Base-by-base conservation (phyloP, 1,140 invertebrate species). In the Melipona quadrifasciata region DNA sequence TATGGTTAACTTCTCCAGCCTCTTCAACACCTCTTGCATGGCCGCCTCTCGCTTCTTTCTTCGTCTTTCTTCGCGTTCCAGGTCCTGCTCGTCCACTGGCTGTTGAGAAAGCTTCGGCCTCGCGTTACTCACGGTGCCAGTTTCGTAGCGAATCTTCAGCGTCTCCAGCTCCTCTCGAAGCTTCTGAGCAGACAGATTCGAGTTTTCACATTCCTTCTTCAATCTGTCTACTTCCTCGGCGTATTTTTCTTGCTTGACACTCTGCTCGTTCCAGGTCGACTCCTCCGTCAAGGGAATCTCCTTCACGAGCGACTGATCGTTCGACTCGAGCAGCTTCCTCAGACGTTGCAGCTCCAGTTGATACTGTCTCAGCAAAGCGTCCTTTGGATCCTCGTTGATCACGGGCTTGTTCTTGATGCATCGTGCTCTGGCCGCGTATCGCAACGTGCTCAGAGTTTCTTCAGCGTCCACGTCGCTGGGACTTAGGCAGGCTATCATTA, bases 401-500 rank as follows among this genome's bases (percentile, higher is more conserved):
- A 96, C 97, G 0, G 98, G 98, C 90, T 98, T 98, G 93, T 99
- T 99, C 90, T 98, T 96, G 80, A 99, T 99, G 91, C 98, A 99
- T 93, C 99, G 98, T 11, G 98, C 98, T 87, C 98, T 95, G 88
- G 98, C 98, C 0, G 98, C 98, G 93, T 97, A 98, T 80, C 98
- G 95, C 11, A 99, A 93, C 0, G 98, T 99, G 21, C 97, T 98
- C 16, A 99, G 92, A 0, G 98, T 98, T 94, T 99, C 98, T 86
- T 99, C 98, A 85, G 97, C 98, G 92, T 99, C 99, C 89, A 97
- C 97, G 90, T 97, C 96, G 16, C 98, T 97, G 1, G 98, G 98
- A 64, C 98, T 98, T 0, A 99, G 95, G 91, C 98, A 99, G 0
- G 98, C 98, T 53, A 99, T 97, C 98, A 99, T 99, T 51, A 99